Percentiles rank a stretch among this genome's conserved stretches.
These are phyloP conservation scores for Chionoecetes opilio DNA, from an alignment of 1,140 invertebrate genomes.

Conservation along the genomic window DNA sequence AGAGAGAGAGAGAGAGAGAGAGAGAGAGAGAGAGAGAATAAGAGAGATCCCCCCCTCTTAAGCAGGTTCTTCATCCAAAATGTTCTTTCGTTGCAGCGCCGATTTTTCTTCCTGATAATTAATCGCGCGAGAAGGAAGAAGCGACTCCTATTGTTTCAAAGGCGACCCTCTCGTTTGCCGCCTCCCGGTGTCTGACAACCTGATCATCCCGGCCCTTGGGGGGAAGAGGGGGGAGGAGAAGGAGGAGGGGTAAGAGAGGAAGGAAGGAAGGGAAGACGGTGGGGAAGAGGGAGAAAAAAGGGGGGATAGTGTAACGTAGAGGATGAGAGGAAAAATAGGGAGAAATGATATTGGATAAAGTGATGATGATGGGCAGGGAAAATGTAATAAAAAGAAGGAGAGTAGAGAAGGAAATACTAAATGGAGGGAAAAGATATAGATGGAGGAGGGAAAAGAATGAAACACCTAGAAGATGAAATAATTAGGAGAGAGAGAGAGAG, in stretches of 20 bases:
- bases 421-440: background rate
- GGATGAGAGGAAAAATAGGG: background rate
- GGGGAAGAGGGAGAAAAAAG: background rate
- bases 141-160: slow-evolving; percentile 65
- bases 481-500: background rate
- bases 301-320: background rate
- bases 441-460: background rate
- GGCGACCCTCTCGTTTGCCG: slow-evolving; percentile 23
- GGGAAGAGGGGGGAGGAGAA: background rate
- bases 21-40: slow-evolving; percentile 20
- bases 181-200: background rate
- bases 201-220: slow-evolving; percentile 36
- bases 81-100: background rate
- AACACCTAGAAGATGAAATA: background rate
- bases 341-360: too few species aligned
- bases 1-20: slow-evolving; percentile 50
- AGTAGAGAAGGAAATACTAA: background rate
- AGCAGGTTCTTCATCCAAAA: background rate
- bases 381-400: background rate
- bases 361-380: too few species aligned
- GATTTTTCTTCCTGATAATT: slow-evolving; percentile 66
- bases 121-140: slow-evolving; percentile 56
- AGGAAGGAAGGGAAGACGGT: background rate
- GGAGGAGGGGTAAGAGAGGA: background rate
- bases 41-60: background rate